These are phyloP conservation scores for Oscheius myriophilus DNA, from an alignment of 2,888 invertebrate genomes.

Conservation along the genomic window DNA sequence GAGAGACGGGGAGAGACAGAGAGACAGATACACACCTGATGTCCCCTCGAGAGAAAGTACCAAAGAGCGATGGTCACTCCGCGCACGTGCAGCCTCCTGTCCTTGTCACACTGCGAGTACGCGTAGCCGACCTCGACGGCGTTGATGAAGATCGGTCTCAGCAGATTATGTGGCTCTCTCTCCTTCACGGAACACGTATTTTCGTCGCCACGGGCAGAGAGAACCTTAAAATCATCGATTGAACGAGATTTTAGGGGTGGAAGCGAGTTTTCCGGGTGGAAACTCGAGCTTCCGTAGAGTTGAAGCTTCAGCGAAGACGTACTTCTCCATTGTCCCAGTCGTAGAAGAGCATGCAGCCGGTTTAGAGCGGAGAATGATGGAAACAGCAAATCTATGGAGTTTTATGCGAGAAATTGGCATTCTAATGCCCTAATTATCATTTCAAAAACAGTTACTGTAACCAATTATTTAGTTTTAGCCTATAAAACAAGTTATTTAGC, in stretches of 20 bases:
- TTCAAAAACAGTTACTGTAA: no score
- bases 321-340: conserved; percentile 28
- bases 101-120: conserved; percentile 49
- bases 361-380: no score
- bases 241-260: background rate
- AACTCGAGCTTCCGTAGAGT: background rate
- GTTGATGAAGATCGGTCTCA: conserved; percentile 54
- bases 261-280: background rate
- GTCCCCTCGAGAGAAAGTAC: conserved; percentile 58
- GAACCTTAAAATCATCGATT: background rate
- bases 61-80: conserved; percentile 59
- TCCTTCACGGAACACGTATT: background rate
- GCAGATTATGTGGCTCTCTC: conserved; percentile 27
- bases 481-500: no score
- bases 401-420: no score
- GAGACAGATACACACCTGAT: conserved; percentile 33
- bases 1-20: no score
- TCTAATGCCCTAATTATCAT: no score
- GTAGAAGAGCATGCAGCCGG: conserved; percentile 8
- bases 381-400: no score
- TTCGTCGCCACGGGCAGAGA: conserved; percentile 21
- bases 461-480: no score
- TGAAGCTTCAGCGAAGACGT: background rate
- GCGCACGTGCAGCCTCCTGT: conserved; percentile 51
- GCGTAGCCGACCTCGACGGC: conserved; percentile 59